A percentile compares a stretch with the other conserved stretches of the same genome.
Conservation (phyloP, 2,888 invertebrate species). For the Pachymerium ferrugineum region DNA sequence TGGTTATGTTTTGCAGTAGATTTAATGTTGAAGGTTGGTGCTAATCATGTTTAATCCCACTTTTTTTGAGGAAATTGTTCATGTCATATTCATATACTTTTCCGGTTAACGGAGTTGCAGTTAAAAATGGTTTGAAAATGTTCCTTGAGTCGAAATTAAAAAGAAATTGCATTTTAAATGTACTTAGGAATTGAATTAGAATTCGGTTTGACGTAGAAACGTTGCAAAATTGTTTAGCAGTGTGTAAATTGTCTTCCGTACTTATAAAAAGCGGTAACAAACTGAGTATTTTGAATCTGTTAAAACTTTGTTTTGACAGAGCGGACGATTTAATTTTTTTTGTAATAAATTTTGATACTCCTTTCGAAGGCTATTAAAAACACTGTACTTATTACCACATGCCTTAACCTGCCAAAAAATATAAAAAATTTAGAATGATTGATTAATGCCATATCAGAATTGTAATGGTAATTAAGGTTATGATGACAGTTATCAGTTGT, state of each 20-base stretch:
- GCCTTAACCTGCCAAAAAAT: neutral
- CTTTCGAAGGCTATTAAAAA: constrained; percentile 12
- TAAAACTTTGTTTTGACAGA: neutral
- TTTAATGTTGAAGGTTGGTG: neutral
- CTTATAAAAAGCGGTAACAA: neutral
- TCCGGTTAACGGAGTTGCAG: neutral
- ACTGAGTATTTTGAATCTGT: neutral
- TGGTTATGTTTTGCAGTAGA: neutral
- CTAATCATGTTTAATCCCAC: neutral
- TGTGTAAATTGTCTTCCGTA: constrained; percentile 7
- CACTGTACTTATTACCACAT: constrained; percentile 10
- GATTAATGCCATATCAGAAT: neutral
- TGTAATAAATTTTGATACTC: constrained; percentile 7
- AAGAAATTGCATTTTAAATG: neutral
- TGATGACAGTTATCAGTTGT: constrained; percentile 4
- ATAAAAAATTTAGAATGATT: neutral
- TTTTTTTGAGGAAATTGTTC: neutral
- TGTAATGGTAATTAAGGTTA: neutral
- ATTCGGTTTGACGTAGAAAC: constrained; percentile 3
- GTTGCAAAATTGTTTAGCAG: neutral
- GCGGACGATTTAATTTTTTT: neutral
- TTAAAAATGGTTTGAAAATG: neutral
- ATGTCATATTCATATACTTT: neutral
- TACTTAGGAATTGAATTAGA: constrained; percentile 1
- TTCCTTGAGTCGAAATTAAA: neutral